These are phyloP conservation scores for Eudorcas thomsonii DNA, from an alignment of 2,113 vertebrate genomes.

Conservation along the genomic window DNA sequence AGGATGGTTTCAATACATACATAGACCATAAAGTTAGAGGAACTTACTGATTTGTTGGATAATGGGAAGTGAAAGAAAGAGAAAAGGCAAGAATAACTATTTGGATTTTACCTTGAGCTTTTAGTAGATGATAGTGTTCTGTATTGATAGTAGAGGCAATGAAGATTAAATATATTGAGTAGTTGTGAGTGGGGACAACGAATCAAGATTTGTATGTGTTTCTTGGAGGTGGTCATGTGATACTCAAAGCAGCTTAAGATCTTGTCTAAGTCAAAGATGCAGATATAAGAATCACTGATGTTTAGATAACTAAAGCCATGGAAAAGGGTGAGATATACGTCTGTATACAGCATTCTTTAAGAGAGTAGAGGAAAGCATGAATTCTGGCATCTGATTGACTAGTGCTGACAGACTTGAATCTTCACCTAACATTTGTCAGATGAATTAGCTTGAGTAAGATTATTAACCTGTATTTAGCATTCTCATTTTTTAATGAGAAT, in stretches of 20 bases:
- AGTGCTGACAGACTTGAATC: not conserved
- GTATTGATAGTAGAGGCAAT: not conserved
- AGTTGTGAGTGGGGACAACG: not conserved
- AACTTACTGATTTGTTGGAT: not conserved
- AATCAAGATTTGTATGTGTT: not conserved
- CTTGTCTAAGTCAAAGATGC: not conserved
- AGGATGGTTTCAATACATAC: not conserved
- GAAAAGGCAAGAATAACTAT: not conserved
- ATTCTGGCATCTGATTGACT: not conserved
- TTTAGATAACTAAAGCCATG: not conserved
- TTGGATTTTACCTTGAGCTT: not conserved
- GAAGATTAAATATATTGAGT: not conserved
- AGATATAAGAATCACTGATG: not conserved
- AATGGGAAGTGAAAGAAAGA: not conserved
- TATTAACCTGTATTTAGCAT: not conserved
- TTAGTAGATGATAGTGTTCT: not conserved
- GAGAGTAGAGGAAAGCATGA: not conserved
- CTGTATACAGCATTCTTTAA: not conserved
- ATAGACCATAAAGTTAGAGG: not conserved
- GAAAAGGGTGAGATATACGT: not conserved
- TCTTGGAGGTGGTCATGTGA: not conserved
- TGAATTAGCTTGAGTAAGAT: not conserved
- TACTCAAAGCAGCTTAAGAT: not conserved
- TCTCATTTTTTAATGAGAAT: not conserved
- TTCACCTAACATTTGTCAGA: not conserved